These are phyloP conservation scores for Brachypalpus laphriformis DNA, from an alignment of 2,888 invertebrate genomes.

Conservation along the genomic window DNA sequence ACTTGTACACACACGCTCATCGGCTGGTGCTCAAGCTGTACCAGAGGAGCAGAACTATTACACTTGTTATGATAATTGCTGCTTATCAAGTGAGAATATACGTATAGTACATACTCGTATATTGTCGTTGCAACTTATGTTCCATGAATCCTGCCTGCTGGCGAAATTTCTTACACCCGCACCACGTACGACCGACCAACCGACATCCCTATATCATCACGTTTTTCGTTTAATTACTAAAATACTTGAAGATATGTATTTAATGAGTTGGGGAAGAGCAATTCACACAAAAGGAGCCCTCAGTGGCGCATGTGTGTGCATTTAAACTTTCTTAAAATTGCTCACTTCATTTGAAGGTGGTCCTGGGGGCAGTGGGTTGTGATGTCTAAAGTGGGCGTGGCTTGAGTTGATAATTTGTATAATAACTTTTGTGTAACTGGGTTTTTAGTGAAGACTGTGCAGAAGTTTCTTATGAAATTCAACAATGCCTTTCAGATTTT, in stretches of 20 bases:
- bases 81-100: conserved; percentile 70
- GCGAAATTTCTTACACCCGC: conserved; percentile 10
- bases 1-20: background rate
- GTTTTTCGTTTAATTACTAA: conserved; percentile 66
- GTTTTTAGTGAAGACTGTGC: conserved; percentile 19
- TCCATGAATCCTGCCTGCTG: conserved; percentile 42
- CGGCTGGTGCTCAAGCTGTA: conserved; percentile 5
- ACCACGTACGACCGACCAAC: background rate
- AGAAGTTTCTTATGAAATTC: conserved; percentile 11
- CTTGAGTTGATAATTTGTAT: conserved; percentile 65
- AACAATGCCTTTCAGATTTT: conserved; percentile 42
- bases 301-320: background rate
- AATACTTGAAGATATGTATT: conserved; percentile 59
- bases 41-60: conserved; percentile 53
- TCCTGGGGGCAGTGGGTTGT: background rate
- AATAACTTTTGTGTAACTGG: conserved; percentile 45
- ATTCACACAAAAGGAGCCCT: conserved; percentile 51
- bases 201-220: conserved; percentile 9
- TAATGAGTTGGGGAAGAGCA: conserved; percentile 72
- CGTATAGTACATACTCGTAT: too few species aligned
- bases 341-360: conserved; percentile 54
- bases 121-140: conserved; percentile 49
- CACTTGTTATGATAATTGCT: conserved; percentile 73
- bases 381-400: conserved; percentile 24
- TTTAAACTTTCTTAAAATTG: conserved; percentile 50